phyloP scores from a whole-genome alignment of 2,113 vertebrate genomes.

The Microcebus griseorufus region DNA sequence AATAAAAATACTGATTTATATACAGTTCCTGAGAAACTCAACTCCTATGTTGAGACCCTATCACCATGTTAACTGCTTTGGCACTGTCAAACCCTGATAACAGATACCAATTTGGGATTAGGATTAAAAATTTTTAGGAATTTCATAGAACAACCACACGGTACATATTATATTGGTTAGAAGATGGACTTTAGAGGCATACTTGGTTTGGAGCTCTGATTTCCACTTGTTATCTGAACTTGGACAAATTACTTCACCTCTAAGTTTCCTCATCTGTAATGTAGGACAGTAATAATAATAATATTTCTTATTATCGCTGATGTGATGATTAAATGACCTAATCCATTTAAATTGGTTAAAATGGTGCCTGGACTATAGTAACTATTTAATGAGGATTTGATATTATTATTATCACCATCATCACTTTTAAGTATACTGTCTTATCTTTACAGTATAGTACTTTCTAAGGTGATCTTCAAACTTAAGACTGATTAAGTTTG shows the following conservation, averaged over 20 bases:
- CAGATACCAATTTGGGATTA: neutral
- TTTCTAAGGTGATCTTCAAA: neutral
- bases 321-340: conserved; percentile 13
- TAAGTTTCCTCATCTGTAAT: neutral
- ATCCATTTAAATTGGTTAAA: neutral
- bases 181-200: neutral
- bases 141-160: neutral
- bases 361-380: neutral
- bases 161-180: neutral
- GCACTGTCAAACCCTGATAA: neutral
- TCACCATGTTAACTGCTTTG: neutral
- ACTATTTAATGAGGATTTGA: neutral
- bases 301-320: neutral
- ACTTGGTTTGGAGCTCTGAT: neutral
- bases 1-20: no score
- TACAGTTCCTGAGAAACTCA: neutral
- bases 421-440: neutral
- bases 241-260: neutral
- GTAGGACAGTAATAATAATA: neutral
- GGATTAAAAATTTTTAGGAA: neutral
- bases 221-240: neutral
- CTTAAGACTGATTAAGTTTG: neutral
- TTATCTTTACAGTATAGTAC: neutral
- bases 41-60: neutral
- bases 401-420: neutral